These are phyloP conservation scores for Dendrocincla fuliginosa DNA, from an alignment of 2,797 vertebrate species.

Conservation along the genomic window DNA sequence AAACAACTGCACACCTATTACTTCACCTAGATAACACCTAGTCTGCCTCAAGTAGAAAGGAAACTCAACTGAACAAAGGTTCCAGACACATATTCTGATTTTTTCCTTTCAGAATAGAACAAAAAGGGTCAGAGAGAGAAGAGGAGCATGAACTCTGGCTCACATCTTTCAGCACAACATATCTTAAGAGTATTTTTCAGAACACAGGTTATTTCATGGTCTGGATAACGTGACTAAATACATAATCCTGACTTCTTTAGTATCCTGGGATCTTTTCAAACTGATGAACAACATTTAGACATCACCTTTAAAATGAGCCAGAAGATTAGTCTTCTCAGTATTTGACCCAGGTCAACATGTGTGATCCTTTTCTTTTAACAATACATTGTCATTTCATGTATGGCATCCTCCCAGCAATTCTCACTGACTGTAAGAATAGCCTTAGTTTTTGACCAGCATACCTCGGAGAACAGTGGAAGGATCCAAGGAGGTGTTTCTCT, in stretches of 20 bases:
- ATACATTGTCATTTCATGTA: not conserved
- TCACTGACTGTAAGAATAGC: not conserved
- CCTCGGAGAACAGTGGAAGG: conserved; percentile 71
- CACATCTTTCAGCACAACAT: not conserved
- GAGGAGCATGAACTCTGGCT: not conserved
- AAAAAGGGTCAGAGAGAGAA: not conserved
- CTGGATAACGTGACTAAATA: not conserved
- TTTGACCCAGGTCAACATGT: not conserved
- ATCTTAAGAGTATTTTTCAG: not conserved
- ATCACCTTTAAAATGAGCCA: not conserved
- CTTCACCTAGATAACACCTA: not conserved
- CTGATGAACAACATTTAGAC: not conserved
- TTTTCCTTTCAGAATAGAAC: not conserved
- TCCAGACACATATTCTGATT: not conserved
- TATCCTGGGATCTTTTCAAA: not conserved
- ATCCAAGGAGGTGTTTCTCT: conserved; percentile 81
- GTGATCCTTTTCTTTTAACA: not conserved
- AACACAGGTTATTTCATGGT: not conserved
- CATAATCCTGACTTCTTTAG: not conserved
- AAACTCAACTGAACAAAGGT: not conserved
- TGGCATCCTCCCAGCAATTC: not conserved
- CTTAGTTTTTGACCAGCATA: conserved; percentile 39
- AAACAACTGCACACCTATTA: not conserved
- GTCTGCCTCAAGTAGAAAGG: not conserved
- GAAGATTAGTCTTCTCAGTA: not conserved